Conservation (phyloP, 1,140 invertebrate species). For the Maconellicoccus hirsutus region DNA sequence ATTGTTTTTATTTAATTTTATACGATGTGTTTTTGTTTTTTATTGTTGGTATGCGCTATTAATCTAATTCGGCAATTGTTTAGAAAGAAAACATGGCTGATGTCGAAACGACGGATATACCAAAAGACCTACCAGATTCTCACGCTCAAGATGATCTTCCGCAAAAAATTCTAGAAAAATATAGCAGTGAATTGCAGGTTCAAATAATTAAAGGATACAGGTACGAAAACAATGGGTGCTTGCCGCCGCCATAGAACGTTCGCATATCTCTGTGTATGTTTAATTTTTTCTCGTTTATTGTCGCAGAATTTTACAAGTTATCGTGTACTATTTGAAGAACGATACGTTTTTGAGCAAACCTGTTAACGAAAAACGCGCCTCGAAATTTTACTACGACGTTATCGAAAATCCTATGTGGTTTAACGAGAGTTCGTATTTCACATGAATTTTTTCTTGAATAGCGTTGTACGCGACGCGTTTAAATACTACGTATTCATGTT, state of each 20-base stretch:
- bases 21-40: not conserved
- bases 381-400: not conserved
- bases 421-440: constrained; percentile 8
- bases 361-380: not conserved
- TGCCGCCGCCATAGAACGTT: too few relatives aligned
- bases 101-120: not conserved
- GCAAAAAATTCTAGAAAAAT: not conserved
- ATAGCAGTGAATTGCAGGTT: not conserved
- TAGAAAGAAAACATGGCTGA: not conserved
- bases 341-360: not conserved
- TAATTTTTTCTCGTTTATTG: not conserved
- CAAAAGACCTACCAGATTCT: not conserved
- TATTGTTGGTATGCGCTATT: not conserved
- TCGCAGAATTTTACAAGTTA: not conserved
- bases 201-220: not conserved
- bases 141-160: not conserved
- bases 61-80: not conserved
- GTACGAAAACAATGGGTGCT: not conserved
- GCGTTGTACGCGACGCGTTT: not conserved
- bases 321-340: not conserved
- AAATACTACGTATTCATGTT: not conserved
- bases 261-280: not conserved
- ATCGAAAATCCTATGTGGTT: constrained; percentile 17
- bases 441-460: not conserved
- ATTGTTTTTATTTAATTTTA: not conserved